Base-by-base conservation (phyloP, 64 coral and sea anemone species). In the Montipora capricornis region DNA sequence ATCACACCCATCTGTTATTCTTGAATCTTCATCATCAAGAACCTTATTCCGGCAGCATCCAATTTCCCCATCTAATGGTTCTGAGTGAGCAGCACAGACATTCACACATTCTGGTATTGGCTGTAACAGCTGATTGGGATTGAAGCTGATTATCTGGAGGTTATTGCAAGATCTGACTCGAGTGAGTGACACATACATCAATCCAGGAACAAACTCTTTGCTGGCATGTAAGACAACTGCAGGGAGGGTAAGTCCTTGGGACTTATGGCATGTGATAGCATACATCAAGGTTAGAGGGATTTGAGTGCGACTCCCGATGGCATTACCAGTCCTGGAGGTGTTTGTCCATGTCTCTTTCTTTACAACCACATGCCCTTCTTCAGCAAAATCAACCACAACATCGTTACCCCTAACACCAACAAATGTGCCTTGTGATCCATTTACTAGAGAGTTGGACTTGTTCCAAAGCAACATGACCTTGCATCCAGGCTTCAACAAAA, bases 251-350 rank as follows among this genome's bases (percentile, higher is more conserved):
- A 80, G 46, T 49, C 64, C 77, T 52, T 90, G 77, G 1, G 89
- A 77, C 46, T 80, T 90, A 64, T 90, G 89, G n/a, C 89, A 90
- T 8, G 89, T 90, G 10, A 37, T 37, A 37, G 29, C 29, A 37
- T 37, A 37, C 29, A 37, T 37, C 29, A 37, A 37, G 29, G 17
- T 13, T 6, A 80, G 11, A 29, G 87, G 87, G 29, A 78, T 11
- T 20, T 89, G 87, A 4, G 74, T 78, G 1, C 75, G 74, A 45
- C 50, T 89, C 1, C 74, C 74, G 7, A 89, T 29, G 7, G 46
- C 74, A 20, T 78, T 58, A 55, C 87, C 87, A 62, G 24, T 62
- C n/a, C 75, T 78, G 15, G 20, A 53, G 1, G 1, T 89, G 22
- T 89, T 90, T 8, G 76, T 57, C 88, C 76, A 90, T 0, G 60